Base-by-base conservation (phyloP, 1,140 invertebrate genomes). In the Brachionus sp. region DNA sequence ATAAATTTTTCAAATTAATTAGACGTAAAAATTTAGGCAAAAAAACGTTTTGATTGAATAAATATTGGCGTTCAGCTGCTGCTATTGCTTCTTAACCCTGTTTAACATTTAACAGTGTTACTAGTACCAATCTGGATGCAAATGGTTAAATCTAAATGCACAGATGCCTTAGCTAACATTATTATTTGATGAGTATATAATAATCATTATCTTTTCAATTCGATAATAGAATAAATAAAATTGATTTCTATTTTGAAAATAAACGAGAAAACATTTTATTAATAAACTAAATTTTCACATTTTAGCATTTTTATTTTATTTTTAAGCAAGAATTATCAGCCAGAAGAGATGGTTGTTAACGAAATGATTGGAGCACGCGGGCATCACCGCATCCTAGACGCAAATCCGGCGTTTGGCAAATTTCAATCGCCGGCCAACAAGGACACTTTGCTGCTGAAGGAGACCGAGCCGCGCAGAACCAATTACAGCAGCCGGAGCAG, bases 401-500 rank as follows among this genome's bases (percentile, higher is more conserved):
- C 70, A 13, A 75, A 75, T 39, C 39, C 70, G n/a, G 70, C 70
- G 3, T 75, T 75, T n/a, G 7, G 19, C 9, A 75, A 46, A 25
- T 75, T 75, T 46, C 37, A 46, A 46, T 75, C 42, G 12, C 5
- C 70, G 19, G 70, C 19, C 4, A 73, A 46, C 44, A 75, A 50
- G 23, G 70, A 75, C 44, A 75, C 33, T 13, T 23, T 75, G 44
- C n/a, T 46, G 16, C 44, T 75, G 25, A 75, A 75, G 46, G 70
- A 75, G 19, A 42, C 37, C 1, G 66, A 39, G 35, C 66, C 66
- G 25, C 64, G 33, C 25, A 3, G 64, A 33, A 16, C 33, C 3
- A 66, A 66, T 42, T 70, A 37, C 44, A 33, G n/a, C 5, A 37
- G 35, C 23, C 44, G n/a, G 4, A 50, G 33, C 33, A 37, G 35